Evolutionary conservation across 2,113 vertebrate genomes (phyloP).

Genomic region (Quiscalus mexicanus): DNA sequence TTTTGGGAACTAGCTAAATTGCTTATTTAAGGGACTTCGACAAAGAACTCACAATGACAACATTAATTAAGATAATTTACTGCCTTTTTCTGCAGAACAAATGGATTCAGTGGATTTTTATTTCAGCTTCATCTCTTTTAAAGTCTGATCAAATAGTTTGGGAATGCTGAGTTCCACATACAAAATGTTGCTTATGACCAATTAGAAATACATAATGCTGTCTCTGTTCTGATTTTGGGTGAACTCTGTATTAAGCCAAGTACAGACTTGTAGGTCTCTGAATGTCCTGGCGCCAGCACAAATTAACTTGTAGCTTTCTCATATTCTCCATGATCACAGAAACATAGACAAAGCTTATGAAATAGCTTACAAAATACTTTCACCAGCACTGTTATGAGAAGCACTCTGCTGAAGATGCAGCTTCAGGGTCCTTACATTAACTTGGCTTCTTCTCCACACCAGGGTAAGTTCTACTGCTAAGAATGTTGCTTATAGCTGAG

Average conservation of each 20-base stretch:
- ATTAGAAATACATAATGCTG: constrained; percentile 19
- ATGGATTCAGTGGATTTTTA: constrained; percentile 9
- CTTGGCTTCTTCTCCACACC: not conserved
- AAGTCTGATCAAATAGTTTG: constrained; percentile 49
- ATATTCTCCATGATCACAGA: not conserved
- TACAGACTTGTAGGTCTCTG: not conserved
- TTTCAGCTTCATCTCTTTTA: constrained; percentile 4
- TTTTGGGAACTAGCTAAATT: not conserved
- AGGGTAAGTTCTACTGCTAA: not conserved
- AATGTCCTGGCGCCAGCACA: not conserved
- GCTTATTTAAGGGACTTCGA: not conserved
- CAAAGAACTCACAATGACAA: not conserved
- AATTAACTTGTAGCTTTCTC: not conserved
- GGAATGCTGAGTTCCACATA: constrained; percentile 20
- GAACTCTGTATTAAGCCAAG: not conserved
- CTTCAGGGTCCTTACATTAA: not conserved
- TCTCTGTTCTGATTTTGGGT: constrained; percentile 36
- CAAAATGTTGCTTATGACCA: not conserved
- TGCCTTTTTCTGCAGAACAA: not conserved
- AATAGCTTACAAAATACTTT: not conserved
- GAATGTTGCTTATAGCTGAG: not conserved
- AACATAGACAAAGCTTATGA: not conserved
- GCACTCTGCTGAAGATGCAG: not conserved
- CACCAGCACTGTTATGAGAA: not conserved
- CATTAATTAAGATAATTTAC: not conserved